Evolutionary conservation across 2,797 vertebrate genomes (phyloP).

Genomic region (Chromobotia macracanthus): DNA sequence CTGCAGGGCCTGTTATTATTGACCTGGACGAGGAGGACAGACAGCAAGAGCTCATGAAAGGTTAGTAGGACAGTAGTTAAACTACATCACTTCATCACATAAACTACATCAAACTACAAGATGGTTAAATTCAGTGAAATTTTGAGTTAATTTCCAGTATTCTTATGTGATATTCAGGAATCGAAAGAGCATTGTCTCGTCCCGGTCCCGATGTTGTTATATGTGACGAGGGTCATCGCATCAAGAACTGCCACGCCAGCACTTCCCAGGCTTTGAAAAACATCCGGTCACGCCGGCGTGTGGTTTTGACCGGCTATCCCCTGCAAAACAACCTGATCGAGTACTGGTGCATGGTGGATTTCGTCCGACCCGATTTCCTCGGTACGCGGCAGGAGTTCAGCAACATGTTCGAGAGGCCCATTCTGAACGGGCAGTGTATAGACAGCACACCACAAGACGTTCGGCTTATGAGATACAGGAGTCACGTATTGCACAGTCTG

Average conservation of each 20-base stretch:
- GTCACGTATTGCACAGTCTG: constrained; percentile 94
- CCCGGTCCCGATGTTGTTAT: constrained; percentile 97
- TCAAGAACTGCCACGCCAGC: constrained; percentile 98
- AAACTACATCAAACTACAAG: no score
- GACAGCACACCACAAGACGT: constrained; percentile 95
- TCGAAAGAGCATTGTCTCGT: constrained; percentile 90
- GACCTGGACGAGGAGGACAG: constrained; percentile 97
- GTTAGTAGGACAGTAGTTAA: no score
- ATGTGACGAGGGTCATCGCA: constrained; percentile 98
- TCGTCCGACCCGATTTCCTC: constrained; percentile 94
- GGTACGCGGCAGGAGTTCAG: constrained; percentile 96
- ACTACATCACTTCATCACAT: no score
- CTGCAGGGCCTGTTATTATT: constrained; percentile 92
- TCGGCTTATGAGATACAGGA: constrained; percentile 95
- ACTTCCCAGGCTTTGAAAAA: constrained; percentile 98
- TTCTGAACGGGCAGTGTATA: constrained; percentile 95
- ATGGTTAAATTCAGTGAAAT: no score
- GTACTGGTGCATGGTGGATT: constrained; percentile 99
- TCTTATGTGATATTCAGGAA: constrained; percentile 73
- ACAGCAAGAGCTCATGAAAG: constrained; percentile 97
- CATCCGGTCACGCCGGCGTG: constrained; percentile 92
- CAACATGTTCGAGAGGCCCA: constrained; percentile 98
- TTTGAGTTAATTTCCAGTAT: no score
- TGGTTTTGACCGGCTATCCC: constrained; percentile 93
- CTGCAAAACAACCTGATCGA: constrained; percentile 98